These are phyloP conservation scores for Aspidiotus destructor DNA, from an alignment of 2,888 invertebrate genomes.

Conservation along the genomic window DNA sequence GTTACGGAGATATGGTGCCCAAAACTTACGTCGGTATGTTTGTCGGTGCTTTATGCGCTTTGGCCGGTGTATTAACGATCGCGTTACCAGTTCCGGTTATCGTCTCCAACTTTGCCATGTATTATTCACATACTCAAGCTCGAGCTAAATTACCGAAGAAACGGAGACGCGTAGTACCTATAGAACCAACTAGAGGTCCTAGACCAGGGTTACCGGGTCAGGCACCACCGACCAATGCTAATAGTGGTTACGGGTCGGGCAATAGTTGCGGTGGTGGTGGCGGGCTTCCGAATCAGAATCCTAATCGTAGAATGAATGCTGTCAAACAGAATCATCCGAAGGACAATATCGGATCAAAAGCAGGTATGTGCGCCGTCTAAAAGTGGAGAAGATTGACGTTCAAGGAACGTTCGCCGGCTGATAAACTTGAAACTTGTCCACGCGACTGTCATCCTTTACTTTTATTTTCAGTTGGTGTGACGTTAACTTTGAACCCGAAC, in stretches of 20 bases:
- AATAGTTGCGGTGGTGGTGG: conserved; percentile 42
- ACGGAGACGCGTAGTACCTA: conserved; percentile 88
- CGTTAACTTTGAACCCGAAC: conserved; percentile 57
- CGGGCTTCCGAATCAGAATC: conserved; percentile 42
- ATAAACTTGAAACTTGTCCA: no score
- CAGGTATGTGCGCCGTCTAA: conserved; percentile 52
- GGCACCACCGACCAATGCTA: conserved; percentile 41
- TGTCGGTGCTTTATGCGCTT: conserved; percentile 95
- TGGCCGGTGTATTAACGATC: conserved; percentile 96
- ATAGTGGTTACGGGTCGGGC: conserved; percentile 41
- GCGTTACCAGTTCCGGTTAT: conserved; percentile 98
- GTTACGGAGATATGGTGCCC: conserved; percentile 97
- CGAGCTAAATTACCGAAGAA: conserved; percentile 98
- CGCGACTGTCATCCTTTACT: background rate
- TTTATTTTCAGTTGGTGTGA: conserved; percentile 47
- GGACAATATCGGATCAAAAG: conserved; percentile 66
- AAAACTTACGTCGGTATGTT: conserved; percentile 98
- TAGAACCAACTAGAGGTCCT: conserved; percentile 77
- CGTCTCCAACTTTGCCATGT: conserved; percentile 97
- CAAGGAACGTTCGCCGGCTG: no score
- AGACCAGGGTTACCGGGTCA: conserved; percentile 46
- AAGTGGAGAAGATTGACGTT: background rate
- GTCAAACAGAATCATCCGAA: conserved; percentile 79
- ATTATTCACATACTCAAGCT: conserved; percentile 87
- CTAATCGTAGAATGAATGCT: conserved; percentile 72